Base-by-base conservation (phyloP, 2,113 vertebrate species). In the Morone chrysops region DNA sequence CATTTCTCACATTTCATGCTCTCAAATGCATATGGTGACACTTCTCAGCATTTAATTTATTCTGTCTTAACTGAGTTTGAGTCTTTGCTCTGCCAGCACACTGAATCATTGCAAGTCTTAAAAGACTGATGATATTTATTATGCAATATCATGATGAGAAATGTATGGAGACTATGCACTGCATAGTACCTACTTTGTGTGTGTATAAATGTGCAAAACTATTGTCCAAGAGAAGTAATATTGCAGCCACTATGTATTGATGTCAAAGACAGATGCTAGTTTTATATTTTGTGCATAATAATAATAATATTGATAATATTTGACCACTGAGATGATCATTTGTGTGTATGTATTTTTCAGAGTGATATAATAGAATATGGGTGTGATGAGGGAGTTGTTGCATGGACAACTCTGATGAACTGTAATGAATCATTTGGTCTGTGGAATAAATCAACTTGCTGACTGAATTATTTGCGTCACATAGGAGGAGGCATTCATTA, bases 251-350 rank as follows among this genome's bases (percentile, higher is more conserved):
- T 83, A 40, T 88, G 82, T 89, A 75, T 87, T 84, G 75, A 89
- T 90, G 90, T 93, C 83, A 88, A 89, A 86, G 57, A 84, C 71
- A 87, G 87, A 93, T 85, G 84, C 78, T 91, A 87, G 83, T 93
- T 93, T 92, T 93, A 77, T 93, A 91, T 92, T 93, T 91, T 88
- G 87, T 87, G 85, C 81, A 79, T 83, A 90, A 86, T 86, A 25
- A 86, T 86, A 25, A 25, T 25, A 59, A 71, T 82, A 83, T 83
- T 78, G 68, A 71, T 90, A 84, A 90, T 80, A 84, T 92, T 81
- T 88, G 83, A 89, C 73, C 72, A 75, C 79, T 85, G 56, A 80
- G 56, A 77, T 75, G 41, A 80, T 87, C 70, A 2, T 78, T 45
- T 82, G 78, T 86, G 75, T 82, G 71, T 92, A 53, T 87, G 75